Conservation (phyloP, 2,113 vertebrate species). For the Neomonachus schauinslandi region DNA sequence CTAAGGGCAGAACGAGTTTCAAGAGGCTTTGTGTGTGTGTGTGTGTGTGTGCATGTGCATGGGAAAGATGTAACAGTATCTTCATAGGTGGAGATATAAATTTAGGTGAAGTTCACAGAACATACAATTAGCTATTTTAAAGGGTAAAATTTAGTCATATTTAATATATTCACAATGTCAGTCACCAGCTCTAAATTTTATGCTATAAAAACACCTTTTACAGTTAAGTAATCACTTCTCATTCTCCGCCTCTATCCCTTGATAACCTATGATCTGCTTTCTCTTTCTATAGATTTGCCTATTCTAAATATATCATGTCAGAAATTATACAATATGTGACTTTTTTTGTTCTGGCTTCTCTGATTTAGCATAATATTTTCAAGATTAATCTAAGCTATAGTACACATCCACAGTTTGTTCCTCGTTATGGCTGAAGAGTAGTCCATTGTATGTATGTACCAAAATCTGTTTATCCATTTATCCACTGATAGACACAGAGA, state of each 20-base stretch:
- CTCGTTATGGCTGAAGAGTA: neutral
- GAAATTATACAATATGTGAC: neutral
- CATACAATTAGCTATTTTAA: neutral
- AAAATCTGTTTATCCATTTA: neutral
- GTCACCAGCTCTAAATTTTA: neutral
- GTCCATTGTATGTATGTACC: neutral
- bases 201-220: neutral
- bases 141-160: neutral
- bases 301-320: neutral
- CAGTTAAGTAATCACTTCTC: neutral
- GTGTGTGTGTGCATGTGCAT: rapidly evolving
- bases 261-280: neutral
- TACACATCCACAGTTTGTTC: neutral
- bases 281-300: neutral
- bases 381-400: neutral
- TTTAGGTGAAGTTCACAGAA: neutral
- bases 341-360: neutral
- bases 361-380: neutral
- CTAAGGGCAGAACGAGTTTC: neutral
- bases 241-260: neutral
- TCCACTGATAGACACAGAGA: neutral
- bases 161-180: neutral
- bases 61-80: neutral
- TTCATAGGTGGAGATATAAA: neutral
- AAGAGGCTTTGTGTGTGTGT: neutral